Evolutionary conservation across 1,140 invertebrate species (phyloP).

Genomic region (Eufriesea mexicana): DNA sequence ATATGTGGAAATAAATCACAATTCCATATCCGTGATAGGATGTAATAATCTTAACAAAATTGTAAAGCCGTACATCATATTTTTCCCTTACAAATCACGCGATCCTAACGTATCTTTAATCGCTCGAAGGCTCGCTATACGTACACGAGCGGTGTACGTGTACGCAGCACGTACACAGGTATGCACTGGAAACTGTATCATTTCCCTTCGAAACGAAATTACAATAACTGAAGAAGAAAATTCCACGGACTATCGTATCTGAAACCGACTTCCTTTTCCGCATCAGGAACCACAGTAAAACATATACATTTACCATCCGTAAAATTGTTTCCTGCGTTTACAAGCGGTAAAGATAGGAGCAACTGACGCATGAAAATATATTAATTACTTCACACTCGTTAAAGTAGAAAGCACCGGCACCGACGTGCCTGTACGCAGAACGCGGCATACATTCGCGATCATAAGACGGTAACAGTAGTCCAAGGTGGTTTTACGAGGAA

Average conservation of each 20-base stretch:
- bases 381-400: constrained; percentile 11
- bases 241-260: not conserved
- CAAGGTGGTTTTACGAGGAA: constrained; percentile 41
- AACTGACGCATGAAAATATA: not conserved
- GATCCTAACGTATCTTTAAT: not conserved
- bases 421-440: not conserved
- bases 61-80: not conserved
- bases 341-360: not conserved
- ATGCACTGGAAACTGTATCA: not conserved
- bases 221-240: not conserved
- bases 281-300: not conserved
- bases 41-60: not conserved
- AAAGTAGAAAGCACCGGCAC: constrained; percentile 16
- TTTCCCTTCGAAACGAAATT: not conserved
- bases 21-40: not conserved
- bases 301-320: not conserved
- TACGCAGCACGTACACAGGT: not conserved
- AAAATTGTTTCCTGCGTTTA: not conserved
- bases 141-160: not conserved
- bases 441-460: not conserved
- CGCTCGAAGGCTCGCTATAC: not conserved
- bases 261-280: not conserved
- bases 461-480: not conserved
- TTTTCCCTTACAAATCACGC: not conserved
- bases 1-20: not conserved